phyloP scores from a whole-genome alignment of 2,113 vertebrate species.

The Strigops habroptila region DNA sequence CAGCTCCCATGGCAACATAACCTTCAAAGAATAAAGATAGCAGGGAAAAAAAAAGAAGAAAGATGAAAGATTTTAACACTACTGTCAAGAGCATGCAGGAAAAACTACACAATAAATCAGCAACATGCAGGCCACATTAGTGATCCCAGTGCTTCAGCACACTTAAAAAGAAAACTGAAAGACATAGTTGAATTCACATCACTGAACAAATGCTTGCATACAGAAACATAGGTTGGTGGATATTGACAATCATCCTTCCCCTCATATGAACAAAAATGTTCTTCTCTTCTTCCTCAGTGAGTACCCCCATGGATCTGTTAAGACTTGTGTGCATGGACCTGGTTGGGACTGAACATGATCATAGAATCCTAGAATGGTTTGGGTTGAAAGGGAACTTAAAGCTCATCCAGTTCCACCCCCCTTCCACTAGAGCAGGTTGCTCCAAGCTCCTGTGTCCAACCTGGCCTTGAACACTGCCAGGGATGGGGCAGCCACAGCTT shows the following conservation, averaged over 20 bases:
- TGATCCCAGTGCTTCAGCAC: neutral
- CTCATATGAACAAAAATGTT: neutral
- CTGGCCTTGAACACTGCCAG: neutral
- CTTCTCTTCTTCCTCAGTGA: neutral
- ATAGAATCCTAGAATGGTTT: neutral
- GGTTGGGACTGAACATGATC: neutral
- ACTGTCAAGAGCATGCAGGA: neutral
- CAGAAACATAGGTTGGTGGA: neutral
- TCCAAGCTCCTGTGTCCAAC: neutral
- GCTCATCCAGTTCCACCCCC: neutral
- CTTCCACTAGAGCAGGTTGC: neutral
- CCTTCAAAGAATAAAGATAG: conserved; percentile 70
- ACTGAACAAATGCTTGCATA: neutral
- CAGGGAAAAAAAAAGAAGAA: rapidly evolving
- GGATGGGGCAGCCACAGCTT: neutral
- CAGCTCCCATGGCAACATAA: conserved; percentile 98
- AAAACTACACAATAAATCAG: neutral
- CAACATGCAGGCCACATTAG: neutral
- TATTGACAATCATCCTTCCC: neutral
- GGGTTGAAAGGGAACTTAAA: neutral
- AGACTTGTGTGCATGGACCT: neutral
- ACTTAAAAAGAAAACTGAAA: neutral
- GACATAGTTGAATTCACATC: neutral
- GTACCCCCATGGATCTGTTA: neutral
- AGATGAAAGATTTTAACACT: neutral